Percentiles rank a stretch among this genome's conserved stretches.
These are phyloP conservation scores for Tetrao urogallus DNA, from an alignment of 2,113 vertebrate species.

Conservation along the genomic window DNA sequence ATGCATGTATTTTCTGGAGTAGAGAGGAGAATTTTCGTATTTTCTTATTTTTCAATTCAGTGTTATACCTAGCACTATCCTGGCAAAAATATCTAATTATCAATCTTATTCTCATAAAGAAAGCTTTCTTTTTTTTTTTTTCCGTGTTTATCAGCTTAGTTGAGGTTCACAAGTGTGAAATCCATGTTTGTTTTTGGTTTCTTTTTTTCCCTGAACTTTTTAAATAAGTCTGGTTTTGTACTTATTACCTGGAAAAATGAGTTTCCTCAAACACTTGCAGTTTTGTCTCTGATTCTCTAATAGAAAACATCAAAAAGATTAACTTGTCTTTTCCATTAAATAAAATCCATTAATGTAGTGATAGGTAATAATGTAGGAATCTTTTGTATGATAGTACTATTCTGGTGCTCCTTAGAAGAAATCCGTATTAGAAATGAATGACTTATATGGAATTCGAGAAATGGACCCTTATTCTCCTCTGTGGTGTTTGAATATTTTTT, in stretches of 20 bases:
- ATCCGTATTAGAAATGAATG: not conserved
- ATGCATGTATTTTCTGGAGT: not conserved
- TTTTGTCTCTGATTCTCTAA: not conserved
- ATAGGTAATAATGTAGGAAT: not conserved
- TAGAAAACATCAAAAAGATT: not conserved
- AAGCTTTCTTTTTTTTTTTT: rapidly evolving
- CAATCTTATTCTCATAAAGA: not conserved
- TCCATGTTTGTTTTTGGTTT: not conserved
- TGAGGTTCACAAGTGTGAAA: not conserved
- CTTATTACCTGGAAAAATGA: not conserved
- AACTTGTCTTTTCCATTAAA: not conserved
- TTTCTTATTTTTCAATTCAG: not conserved
- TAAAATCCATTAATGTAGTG: not conserved
- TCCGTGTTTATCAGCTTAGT: not conserved
- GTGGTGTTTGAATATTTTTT: too few relatives aligned
- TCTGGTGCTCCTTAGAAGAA: not conserved
- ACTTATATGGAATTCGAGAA: not conserved
- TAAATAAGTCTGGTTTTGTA: not conserved
- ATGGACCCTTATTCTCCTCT: not conserved
- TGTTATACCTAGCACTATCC: not conserved
- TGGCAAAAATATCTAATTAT: not conserved
- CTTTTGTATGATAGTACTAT: not conserved
- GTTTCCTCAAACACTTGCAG: not conserved
- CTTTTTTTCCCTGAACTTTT: not conserved
- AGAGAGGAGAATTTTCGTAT: not conserved